Base-by-base conservation (phyloP, 1,140 invertebrate genomes). In the Drosophila lowei region DNA sequence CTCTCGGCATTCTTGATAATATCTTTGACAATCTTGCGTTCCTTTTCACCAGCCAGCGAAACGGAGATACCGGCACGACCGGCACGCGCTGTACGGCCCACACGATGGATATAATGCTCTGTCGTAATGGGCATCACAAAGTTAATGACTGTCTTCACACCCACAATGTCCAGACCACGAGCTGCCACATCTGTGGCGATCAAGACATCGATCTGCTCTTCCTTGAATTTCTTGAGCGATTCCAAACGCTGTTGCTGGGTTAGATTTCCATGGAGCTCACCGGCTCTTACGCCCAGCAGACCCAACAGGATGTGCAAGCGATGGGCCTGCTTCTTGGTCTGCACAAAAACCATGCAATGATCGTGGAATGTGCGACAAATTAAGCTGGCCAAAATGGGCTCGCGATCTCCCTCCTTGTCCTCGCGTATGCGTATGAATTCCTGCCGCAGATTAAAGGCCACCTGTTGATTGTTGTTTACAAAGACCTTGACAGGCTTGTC, bases 161-260 rank as follows among this genome's bases (percentile, higher is more conserved):
- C 97, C 48, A 96, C 94, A 78, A 99, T 99, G 92, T 99, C 98
- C 25, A 99, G 93, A 92, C 98, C 98, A 92, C 98, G 93, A 25
- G 98, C 98, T 6, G 98, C 98, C 21, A 99, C 96, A 93, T 99
- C 98, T 4, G 98, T 99, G 0, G 98, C 98, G 52, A 99, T 94
- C 15, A 99, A 92, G 5, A 99, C 94, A 92, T 99, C 98, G 30
- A 98, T 94, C 90, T 95, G 94, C 80, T 97, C 95, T 9, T 98
- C 95, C 91, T 97, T 97, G 89, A 99, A 99, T 77, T 95, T 95
- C 72, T 95, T 94, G n/a, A 99, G 93, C 28, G 96, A 95, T 74
- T 98, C 97, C 63, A 99, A 92, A 77, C 98, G 94, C 90, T 99
- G 96, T 0, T 96, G 95, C 92, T 99, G 99, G 6, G 97, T 96